These are phyloP conservation scores for Syndactyla subalaris DNA, from an alignment of 2,797 vertebrate species.

Conservation along the genomic window DNA sequence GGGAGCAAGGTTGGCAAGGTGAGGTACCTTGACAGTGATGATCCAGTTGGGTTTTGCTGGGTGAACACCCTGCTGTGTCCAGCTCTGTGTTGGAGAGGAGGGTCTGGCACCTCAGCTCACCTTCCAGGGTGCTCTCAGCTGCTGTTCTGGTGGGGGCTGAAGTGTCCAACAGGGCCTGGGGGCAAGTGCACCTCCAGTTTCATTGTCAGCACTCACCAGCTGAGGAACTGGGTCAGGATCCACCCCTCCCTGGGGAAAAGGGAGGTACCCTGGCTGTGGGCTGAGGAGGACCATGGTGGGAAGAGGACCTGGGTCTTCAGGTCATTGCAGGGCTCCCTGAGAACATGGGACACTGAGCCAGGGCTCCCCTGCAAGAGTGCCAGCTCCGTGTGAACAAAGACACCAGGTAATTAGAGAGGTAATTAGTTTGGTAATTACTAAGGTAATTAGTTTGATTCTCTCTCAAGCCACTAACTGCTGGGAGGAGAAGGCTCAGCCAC, in stretches of 20 bases:
- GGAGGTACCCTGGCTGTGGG: background rate
- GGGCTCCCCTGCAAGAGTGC: background rate
- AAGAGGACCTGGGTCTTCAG: background rate
- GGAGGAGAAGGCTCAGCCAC: background rate
- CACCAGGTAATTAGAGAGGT: slow-evolving; percentile 57
- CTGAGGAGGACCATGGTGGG: background rate
- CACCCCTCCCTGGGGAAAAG: background rate
- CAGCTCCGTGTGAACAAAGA: slow-evolving; percentile 42
- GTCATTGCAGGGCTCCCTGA: background rate
- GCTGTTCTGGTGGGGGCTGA: background rate
- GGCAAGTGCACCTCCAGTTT: background rate
- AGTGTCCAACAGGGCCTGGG: background rate
- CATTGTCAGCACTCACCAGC: background rate
- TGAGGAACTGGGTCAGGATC: background rate
- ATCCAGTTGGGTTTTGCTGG: background rate
- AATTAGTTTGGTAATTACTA: slow-evolving; percentile 71
- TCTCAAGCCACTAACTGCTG: slow-evolving; percentile 56
- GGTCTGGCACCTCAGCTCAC: background rate
- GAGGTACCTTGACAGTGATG: background rate
- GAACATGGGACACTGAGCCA: background rate
- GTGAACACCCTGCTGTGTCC: background rate
- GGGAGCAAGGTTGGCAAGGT: background rate
- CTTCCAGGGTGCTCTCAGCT: background rate
- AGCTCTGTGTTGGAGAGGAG: background rate
- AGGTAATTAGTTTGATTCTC: slow-evolving; percentile 70